Conservation (phyloP, 2,888 invertebrate genomes). For the Kuschelorhynchus macadamiae region DNA sequence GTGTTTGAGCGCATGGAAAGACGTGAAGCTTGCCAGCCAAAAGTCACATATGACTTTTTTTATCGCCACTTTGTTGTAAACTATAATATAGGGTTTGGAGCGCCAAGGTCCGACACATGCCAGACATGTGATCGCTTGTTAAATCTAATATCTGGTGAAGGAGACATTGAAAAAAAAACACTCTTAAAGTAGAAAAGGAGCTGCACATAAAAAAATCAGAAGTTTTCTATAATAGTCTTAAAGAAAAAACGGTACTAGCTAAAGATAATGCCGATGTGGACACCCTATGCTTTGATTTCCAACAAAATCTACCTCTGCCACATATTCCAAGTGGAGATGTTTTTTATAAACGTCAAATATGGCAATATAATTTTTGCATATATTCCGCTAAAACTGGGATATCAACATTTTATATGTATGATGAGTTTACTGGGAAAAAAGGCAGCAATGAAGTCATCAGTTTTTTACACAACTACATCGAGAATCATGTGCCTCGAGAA, state of each 20-base stretch:
- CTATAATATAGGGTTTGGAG: constrained; percentile 30
- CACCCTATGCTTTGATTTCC: constrained; percentile 24
- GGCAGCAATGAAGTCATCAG: constrained; percentile 20
- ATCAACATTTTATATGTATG: constrained; percentile 17
- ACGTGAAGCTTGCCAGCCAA: constrained; percentile 17
- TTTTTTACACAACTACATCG: constrained; percentile 1
- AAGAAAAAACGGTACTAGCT: constrained; percentile 7
- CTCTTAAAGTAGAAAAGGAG: constrained; percentile 1
- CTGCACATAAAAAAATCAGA: constrained; percentile 16
- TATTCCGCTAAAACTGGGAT: background rate
- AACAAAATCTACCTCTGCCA: constrained; percentile 28
- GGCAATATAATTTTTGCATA: constrained; percentile 28
- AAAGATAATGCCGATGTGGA: constrained; percentile 2
- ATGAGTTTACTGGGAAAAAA: constrained; percentile 10
- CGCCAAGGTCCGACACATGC: constrained; percentile 34
- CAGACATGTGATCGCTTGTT: constrained; percentile 30
- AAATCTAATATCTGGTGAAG: constrained; percentile 16
- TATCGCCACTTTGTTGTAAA: background rate
- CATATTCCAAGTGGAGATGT: constrained; percentile 19
- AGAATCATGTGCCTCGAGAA: background rate
- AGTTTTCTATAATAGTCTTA: constrained; percentile 4
- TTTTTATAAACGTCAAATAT: constrained; percentile 28
- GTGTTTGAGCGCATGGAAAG: background rate
- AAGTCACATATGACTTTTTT: constrained; percentile 41
- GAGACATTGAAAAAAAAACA: constrained; percentile 11